Conservation (phyloP, 2,797 vertebrate genomes). For the Myioborus melanocephalus region DNA sequence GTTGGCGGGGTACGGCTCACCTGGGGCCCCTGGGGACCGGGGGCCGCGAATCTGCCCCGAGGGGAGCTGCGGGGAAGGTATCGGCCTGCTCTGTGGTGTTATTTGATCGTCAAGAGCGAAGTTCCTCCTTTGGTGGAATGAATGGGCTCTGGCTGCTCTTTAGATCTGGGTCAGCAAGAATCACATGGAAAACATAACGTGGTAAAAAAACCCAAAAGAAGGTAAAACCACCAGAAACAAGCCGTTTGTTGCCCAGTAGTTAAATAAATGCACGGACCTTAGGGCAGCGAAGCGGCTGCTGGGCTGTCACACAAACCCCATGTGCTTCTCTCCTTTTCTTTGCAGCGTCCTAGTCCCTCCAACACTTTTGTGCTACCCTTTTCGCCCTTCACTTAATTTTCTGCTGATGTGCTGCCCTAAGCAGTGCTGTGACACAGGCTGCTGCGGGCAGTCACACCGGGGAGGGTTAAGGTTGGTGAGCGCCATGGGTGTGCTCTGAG, state of each 20-base stretch:
- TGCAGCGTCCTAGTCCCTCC: fast-evolving
- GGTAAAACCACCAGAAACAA: neutral
- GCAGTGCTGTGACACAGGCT: neutral
- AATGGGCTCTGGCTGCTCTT: neutral
- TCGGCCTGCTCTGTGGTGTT: neutral
- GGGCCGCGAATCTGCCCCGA: neutral
- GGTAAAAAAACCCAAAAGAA: neutral
- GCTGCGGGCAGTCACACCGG: fast-evolving
- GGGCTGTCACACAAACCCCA: neutral
- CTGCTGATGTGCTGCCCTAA: neutral
- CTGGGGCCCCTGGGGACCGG: neutral
- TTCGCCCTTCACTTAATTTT: fast-evolving
- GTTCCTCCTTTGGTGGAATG: neutral
- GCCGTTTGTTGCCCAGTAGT: neutral
- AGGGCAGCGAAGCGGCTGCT: neutral
- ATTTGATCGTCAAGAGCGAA: fast-evolving
- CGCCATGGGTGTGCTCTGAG: fast-evolving
- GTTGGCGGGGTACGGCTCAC: neutral
- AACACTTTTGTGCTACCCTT: neutral
- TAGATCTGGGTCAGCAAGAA: neutral
- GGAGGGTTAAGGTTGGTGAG: neutral
- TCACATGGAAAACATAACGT: neutral
- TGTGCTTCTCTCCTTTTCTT: neutral
- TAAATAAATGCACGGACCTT: neutral
- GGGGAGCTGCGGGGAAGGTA: neutral